Base-by-base conservation (phyloP, 2,888 invertebrate species). In the Morinoia aosen region DNA sequence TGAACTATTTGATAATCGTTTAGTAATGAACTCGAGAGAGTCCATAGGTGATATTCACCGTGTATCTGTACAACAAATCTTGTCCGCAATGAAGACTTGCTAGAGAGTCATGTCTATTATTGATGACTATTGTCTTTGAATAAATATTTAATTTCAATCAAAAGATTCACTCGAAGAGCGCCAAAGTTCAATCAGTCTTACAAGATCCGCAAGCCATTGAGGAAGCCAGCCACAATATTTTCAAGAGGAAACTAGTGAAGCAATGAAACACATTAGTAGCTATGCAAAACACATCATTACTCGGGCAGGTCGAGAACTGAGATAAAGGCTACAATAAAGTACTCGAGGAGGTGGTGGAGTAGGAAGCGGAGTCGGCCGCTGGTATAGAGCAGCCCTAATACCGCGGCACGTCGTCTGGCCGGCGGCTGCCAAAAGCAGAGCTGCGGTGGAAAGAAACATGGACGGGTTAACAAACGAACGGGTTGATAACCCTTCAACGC, bases 371-470 rank as follows among this genome's bases (percentile, higher is more conserved):
- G 76, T 16, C 76, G 33, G 33, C 25, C 76, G 25, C 76, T 76
- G 93, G 57, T 93, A 19, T 19, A n/a, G 11, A 57, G 57, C 19
- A 16, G 90, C 90, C n/a, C 10, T 93, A 93, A 93, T 93, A 93
- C 56, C 93, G 56, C 93, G 93, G 57, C 57, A 57, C 93, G 8
- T 93, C 93, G 57, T 93, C 93, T 57, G 93, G 57, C 33, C 93
- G 93, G 57, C 93, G 93, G 57, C 93, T 57, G 11, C 57, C 56
- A n/a, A 48, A 93, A 93, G 93, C 12, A 14, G 93, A 93, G 93
- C 93, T 93, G 93, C 93, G 57, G 93, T 93, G 93, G 57, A 33
- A 93, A 93, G 93, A 93, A 93, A 93, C 58, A 93, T 33, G 48
- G 56, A 14, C 57, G 25, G 8, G 93, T 93, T 90, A 90, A n/a